Evolutionary conservation across 2,888 invertebrate species (phyloP), one percentile per base, ranked within the genome.

Genomic region (Aleiodes alternator): DNA sequence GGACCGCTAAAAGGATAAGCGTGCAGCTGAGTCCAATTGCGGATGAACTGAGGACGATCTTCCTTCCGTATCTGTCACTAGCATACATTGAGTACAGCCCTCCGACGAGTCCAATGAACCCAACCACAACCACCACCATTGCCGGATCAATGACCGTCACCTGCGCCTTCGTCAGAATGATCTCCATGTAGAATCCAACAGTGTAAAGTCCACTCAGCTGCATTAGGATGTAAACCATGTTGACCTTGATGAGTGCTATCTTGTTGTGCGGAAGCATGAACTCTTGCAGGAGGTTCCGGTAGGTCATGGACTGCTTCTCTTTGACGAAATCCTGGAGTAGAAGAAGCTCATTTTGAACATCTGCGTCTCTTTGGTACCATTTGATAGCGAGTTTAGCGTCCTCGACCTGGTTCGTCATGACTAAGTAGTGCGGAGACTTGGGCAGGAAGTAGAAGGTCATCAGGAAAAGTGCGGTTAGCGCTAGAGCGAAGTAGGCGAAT

Each of bases 61-160:
- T 86, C 76, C 88, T 82, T 7, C 88, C 87, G 38, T 75, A 86
- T 64, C 81, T 86, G 80, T 88, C 88, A 70, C 87, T 85, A 14
- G 83, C 78, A 48, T 78, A 82, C 56, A 80, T 79, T 6, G 80
- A 75, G 16, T 79, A 7, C 1, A 76, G 38, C 0, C 80, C 81
- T 29, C 79, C 75, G 0, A 69, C 57, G 9, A 81, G 56, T 1
- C 76, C 76, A 31, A 77, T 57, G 0, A 72, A 43, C 14, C 78
- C 76, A 7, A 77, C 72, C 6, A 74, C 31, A 4, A 80, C 76
- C 4, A 81, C 68, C 6, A 80, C 57, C 34, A 77, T 79, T 43
- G 81, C 76, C 1, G 86, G 82, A 8, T 79, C 16, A 9, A 86
- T 74, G 3, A 78, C 43, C 1, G 77, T 78, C 0, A 84, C 78